Conservation (phyloP, 2,797 vertebrate species). For the Lindbergichthys nudifrons region DNA sequence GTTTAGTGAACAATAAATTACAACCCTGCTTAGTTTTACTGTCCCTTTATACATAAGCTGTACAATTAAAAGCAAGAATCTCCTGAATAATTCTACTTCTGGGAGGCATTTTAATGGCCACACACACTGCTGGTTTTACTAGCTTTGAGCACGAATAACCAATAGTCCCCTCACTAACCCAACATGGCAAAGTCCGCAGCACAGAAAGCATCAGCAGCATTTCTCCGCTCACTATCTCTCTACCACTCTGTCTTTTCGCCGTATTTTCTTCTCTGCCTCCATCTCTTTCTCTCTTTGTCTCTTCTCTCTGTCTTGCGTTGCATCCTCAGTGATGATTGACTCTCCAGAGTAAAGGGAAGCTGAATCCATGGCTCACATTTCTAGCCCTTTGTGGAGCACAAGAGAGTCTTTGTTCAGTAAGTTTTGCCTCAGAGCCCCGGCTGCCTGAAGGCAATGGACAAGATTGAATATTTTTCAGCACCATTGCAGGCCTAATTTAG, state of each 20-base stretch:
- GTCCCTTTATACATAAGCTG: conserved; percentile 15
- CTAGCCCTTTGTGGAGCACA: conserved; percentile 78
- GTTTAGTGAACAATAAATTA: conserved; percentile 30
- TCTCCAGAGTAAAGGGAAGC: conserved; percentile 80
- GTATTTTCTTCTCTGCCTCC: conserved; percentile 37
- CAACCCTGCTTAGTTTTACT: neutral
- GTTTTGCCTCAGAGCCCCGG: conserved; percentile 76
- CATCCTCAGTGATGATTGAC: conserved; percentile 81
- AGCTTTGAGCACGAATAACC: conserved; percentile 45
- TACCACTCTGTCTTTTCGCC: conserved; percentile 27
- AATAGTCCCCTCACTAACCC: conserved; percentile 56
- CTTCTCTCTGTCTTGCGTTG: conserved; percentile 63
- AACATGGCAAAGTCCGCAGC: conserved; percentile 63
- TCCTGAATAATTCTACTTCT: conserved; percentile 53
- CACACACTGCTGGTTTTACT: conserved; percentile 30
- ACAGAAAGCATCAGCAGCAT: conserved; percentile 59
- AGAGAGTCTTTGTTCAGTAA: conserved; percentile 82
- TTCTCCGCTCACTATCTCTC: conserved; percentile 39
- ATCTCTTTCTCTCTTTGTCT: conserved; percentile 35
- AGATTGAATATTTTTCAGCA: conserved; percentile 79
- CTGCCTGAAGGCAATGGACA: conserved; percentile 70
- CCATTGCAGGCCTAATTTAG: conserved; percentile 81
- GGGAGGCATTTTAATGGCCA: conserved; percentile 43
- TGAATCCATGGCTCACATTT: conserved; percentile 81
- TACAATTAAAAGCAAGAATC: conserved; percentile 22